Percentiles rank a stretch among this genome's conserved stretches.
phyloP scores from a whole-genome alignment of 1,140 invertebrate species.

The Oppia nitens region DNA sequence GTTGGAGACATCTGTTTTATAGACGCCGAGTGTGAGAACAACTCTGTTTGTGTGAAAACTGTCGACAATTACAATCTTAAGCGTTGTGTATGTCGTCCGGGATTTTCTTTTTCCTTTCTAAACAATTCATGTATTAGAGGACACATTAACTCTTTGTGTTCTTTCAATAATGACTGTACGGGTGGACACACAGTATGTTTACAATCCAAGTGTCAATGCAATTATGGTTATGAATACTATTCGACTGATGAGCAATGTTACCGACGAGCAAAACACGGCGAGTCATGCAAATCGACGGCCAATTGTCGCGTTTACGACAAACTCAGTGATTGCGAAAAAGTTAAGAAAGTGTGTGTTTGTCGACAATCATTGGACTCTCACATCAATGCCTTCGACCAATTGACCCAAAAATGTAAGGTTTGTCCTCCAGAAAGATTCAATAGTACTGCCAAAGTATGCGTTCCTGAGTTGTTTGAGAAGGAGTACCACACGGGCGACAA shows the following conservation, averaged over 20 bases:
- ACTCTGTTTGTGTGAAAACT: neutral
- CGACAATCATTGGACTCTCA: slow-evolving; percentile 4
- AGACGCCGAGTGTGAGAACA: neutral
- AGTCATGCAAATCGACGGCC: neutral
- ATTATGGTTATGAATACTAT: neutral
- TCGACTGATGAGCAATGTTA: neutral
- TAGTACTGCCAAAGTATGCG: neutral
- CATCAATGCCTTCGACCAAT: neutral
- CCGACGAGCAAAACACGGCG: neutral
- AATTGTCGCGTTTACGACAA: slow-evolving; percentile 7
- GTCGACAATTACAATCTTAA: neutral
- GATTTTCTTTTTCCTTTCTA: neutral
- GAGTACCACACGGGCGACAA: neutral
- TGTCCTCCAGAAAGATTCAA: slow-evolving; percentile 2
- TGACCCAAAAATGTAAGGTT: slow-evolving; percentile 3
- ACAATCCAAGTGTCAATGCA: neutral
- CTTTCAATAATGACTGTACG: neutral
- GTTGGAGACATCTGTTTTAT: neutral
- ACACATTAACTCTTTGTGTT: neutral
- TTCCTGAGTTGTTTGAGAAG: neutral
- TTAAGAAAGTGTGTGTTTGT: neutral
- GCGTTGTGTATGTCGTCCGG: neutral
- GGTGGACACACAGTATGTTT: neutral
- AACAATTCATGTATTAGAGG: neutral
- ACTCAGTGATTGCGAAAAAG: slow-evolving; percentile 6